Base-by-base conservation (phyloP, 2,113 vertebrate genomes). In the Corythaeola cristata region DNA sequence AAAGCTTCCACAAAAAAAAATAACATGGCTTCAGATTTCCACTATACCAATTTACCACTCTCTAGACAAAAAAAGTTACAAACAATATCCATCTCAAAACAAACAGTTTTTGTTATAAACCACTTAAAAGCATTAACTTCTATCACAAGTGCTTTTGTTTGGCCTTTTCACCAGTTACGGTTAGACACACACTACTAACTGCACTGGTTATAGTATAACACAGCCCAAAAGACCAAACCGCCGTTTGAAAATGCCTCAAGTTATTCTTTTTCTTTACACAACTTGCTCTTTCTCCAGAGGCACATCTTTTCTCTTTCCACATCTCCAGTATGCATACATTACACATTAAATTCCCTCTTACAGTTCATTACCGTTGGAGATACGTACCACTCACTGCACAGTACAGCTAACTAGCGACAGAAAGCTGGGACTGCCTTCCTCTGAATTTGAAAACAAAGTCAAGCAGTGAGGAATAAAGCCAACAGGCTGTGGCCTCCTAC, bases 261-360 rank as follows among this genome's bases (percentile, higher is more conserved):
- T 73, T 44, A 19, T 4, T 71, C 2, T 60, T 41, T 35, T 47
- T n/a, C 52, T 74, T 62, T 27, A 33, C 32, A 49, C 44, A 74
- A 35, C 14, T 3, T 52, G 58, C 20, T 45, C 27, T 12, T 83
- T 58, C 45, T 50, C n/a, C 72, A 83, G 26, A 83, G 14, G 45
- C 33, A 44, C 7, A 11, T 2, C 9, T 13, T 20, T 30, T 53
- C 33, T 35, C 16, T 59, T 53, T 26, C 37, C 0, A 0, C 26
- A 44, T 47, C 28, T 68, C 41, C 28, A 27, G 21, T 32, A 30
- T 0, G 12, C 9, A 0, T 5, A 28, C 0, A 0, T 53, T 12
- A 23, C 0, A 49, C 1, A 2, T 12, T 27, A 32, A 53, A 84
- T 32, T 50, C 45, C 20, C 66, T 50, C 41, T 62, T 20, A 23